A percentile compares a stretch with the other conserved stretches of the same genome.
Evolutionary conservation across 2,888 invertebrate species (phyloP).

Genomic region (Calliphora vomitoria): DNA sequence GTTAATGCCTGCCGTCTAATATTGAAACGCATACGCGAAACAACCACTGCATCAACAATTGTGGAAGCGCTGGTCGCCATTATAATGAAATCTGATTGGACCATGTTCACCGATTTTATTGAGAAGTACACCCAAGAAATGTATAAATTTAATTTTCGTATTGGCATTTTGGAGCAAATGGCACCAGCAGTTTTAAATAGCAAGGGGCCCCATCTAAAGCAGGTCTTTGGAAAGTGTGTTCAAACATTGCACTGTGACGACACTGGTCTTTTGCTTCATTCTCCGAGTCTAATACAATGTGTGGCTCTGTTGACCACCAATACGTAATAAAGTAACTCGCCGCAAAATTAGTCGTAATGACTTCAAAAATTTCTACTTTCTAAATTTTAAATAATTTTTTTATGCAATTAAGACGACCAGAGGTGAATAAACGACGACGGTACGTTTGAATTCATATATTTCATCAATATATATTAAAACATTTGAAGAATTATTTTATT

Average conservation of each 20-base stretch:
- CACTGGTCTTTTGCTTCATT: constrained; percentile 55
- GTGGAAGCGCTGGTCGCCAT: constrained; percentile 76
- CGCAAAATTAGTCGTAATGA: neutral
- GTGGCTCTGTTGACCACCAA: constrained; percentile 67
- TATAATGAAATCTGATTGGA: constrained; percentile 76
- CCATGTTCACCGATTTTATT: constrained; percentile 75
- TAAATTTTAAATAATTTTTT: neutral
- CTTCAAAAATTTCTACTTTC: neutral
- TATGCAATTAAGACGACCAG: constrained; percentile 15
- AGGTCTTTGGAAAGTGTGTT: constrained; percentile 74
- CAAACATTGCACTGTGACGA: constrained; percentile 71
- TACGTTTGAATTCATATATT: constrained; percentile 51
- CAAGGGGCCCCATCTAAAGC: constrained; percentile 66
- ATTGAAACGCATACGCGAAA: constrained; percentile 68
- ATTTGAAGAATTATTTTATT: constrained; percentile 26
- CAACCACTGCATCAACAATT: constrained; percentile 20
- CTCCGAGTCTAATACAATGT: constrained; percentile 69
- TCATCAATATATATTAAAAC: neutral
- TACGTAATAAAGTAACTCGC: too few species aligned
- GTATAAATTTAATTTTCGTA: constrained; percentile 74
- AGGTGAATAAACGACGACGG: constrained; percentile 54
- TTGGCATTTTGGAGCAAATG: constrained; percentile 74
- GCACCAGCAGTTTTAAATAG: constrained; percentile 68
- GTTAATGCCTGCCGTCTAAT: constrained; percentile 74
- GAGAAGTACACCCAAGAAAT: constrained; percentile 73